Percentiles rank a stretch among this genome's conserved stretches.
Conservation (phyloP, 2,888 invertebrate genomes). For the Macaria liturata region DNA sequence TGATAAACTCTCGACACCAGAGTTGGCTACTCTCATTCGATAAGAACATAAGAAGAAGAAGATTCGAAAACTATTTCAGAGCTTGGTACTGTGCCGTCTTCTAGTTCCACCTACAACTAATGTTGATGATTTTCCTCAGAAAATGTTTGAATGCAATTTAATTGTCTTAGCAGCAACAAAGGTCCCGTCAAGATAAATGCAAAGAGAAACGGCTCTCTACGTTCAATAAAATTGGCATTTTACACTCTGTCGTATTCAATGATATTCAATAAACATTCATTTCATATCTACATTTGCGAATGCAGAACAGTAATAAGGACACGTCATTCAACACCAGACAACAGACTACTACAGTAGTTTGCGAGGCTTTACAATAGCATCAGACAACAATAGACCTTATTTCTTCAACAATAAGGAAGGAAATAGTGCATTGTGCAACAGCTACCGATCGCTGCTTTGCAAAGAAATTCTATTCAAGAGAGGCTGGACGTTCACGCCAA, state of each 20-base stretch:
- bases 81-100: too few relatives aligned
- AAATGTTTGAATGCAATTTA: too few relatives aligned
- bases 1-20: too few relatives aligned
- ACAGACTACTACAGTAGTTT: slow-evolving; percentile 40
- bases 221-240: too few relatives aligned
- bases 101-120: too few relatives aligned
- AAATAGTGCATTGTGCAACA: slow-evolving; percentile 25
- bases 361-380: slow-evolving; percentile 17
- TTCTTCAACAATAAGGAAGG: slow-evolving; percentile 30
- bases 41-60: too few relatives aligned
- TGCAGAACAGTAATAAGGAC: slow-evolving; percentile 57
- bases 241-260: slow-evolving; percentile 1
- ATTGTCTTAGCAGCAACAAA: too few relatives aligned
- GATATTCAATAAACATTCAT: slow-evolving; percentile 34
- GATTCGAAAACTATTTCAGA: too few relatives aligned
- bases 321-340: slow-evolving; percentile 65
- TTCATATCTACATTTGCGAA: slow-evolving; percentile 36
- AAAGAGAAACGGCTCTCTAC: too few relatives aligned
- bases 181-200: too few relatives aligned
- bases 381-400: slow-evolving; percentile 41
- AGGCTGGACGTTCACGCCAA: slow-evolving; percentile 36
- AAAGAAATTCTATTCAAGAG: slow-evolving; percentile 39
- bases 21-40: too few relatives aligned
- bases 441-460: slow-evolving; percentile 42
- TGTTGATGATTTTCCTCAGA: too few relatives aligned